phyloP scores from a whole-genome alignment of 2,888 invertebrate genomes.

The Bombylius discolor region DNA sequence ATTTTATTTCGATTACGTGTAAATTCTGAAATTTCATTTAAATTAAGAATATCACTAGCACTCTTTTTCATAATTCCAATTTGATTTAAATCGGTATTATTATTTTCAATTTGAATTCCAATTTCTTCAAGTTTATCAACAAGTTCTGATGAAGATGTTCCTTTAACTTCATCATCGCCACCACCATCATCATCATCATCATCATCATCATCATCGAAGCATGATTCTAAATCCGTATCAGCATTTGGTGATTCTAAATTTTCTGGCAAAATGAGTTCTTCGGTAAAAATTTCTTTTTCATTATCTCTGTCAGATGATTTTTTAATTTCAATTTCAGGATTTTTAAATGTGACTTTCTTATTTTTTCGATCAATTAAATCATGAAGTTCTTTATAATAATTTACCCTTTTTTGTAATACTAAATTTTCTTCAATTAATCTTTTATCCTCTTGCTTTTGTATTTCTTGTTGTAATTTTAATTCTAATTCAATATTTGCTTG shows the following conservation, averaged over 20 bases:
- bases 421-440: slow-evolving; percentile 23
- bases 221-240: slow-evolving; percentile 24
- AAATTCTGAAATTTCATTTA: slow-evolving; percentile 21
- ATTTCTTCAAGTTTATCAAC: slow-evolving; percentile 17
- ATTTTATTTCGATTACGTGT: slow-evolving; percentile 23
- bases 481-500: slow-evolving; percentile 24
- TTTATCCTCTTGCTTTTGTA: slow-evolving; percentile 23
- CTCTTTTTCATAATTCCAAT: slow-evolving; percentile 17
- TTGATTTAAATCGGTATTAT: neutral
- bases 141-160: slow-evolving; percentile 15
- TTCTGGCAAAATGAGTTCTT: neutral
- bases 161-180: neutral
- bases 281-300: too few species aligned
- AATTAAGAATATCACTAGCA: slow-evolving; percentile 26
- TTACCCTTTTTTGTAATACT: slow-evolving; percentile 24
- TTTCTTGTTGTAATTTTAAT: slow-evolving; percentile 20
- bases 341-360: neutral
- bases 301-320: too few species aligned
- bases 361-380: slow-evolving; percentile 15
- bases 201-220: slow-evolving; percentile 20
- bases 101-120: slow-evolving; percentile 10
- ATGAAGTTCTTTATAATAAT: slow-evolving; percentile 24
- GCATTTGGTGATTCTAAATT: slow-evolving; percentile 14
- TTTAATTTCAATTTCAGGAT: neutral
- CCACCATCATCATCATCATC: slow-evolving; percentile 15